These are phyloP conservation scores for Meda fulgida DNA, from an alignment of 2,797 vertebrate species.

Conservation along the genomic window DNA sequence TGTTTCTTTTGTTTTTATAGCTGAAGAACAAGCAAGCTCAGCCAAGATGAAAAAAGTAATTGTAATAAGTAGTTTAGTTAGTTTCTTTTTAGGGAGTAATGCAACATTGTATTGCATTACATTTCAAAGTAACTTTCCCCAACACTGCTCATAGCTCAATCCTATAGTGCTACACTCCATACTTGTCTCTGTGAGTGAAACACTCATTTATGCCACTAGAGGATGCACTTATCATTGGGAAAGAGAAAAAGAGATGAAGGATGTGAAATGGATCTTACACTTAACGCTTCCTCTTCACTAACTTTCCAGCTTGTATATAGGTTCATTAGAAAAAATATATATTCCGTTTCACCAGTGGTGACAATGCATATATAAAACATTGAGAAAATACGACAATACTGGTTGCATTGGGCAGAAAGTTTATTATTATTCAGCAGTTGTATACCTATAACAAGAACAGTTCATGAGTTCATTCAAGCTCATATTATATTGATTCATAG, in stretches of 20 bases:
- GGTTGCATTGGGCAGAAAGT: neutral
- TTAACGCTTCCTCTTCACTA: neutral
- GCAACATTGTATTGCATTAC: neutral
- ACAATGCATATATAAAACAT: neutral
- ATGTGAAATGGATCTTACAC: neutral
- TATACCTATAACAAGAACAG: neutral
- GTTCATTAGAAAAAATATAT: neutral
- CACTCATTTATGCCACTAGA: neutral
- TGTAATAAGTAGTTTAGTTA: neutral
- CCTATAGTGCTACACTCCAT: neutral
- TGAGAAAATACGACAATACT: neutral
- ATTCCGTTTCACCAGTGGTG: neutral
- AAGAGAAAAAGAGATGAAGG: neutral
- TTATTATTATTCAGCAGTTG: constrained; percentile 5
- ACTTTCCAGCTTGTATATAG: neutral
- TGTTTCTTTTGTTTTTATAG: no score
- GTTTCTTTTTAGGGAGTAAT: neutral
- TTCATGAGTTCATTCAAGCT: neutral
- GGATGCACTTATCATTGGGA: neutral
- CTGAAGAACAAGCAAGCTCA: no score
- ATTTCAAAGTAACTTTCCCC: neutral
- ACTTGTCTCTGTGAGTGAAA: neutral
- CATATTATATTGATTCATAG: neutral
- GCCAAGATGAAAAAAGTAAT: no score
- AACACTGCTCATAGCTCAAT: neutral